These are phyloP conservation scores for Channa striata DNA, from an alignment of 2,797 vertebrate genomes.

Conservation along the genomic window DNA sequence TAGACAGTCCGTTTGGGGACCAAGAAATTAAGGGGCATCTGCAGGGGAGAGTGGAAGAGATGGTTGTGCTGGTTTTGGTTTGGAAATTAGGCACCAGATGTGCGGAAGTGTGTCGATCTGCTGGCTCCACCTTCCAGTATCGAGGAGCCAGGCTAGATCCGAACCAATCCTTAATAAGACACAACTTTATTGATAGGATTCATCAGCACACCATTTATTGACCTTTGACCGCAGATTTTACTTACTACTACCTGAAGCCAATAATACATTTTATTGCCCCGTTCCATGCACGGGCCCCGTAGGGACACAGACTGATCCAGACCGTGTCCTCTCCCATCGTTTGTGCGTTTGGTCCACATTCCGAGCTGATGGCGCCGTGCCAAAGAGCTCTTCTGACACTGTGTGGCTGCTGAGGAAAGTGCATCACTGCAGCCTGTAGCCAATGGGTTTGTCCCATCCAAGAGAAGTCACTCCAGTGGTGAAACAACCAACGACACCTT, in stretches of 20 bases:
- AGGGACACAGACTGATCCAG: neutral
- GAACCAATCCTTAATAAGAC: constrained; percentile 32
- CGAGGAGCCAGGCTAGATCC: constrained; percentile 15
- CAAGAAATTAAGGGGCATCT: constrained; percentile 20
- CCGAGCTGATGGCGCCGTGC: constrained; percentile 43
- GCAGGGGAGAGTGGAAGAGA: neutral
- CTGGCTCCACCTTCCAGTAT: constrained; percentile 61
- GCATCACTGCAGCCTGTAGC: constrained; percentile 52
- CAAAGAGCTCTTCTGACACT: constrained; percentile 77
- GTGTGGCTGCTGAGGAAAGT: constrained; percentile 68
- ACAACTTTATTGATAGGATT: constrained; percentile 11
- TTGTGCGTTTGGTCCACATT: constrained; percentile 22
- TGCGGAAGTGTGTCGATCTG: constrained; percentile 70
- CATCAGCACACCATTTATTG: constrained; percentile 3
- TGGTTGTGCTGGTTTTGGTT: constrained; percentile 1
- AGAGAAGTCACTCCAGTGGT: too few relatives aligned
- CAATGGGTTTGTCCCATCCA: rapidly evolving
- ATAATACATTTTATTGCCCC: neutral
- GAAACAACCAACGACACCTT: too few relatives aligned
- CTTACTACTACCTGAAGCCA: neutral
- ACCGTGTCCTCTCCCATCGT: neutral
- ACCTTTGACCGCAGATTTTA: neutral
- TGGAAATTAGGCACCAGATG: constrained; percentile 75
- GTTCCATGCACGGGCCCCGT: too few relatives aligned
- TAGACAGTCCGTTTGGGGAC: neutral